Base-by-base conservation (phyloP, 2,113 vertebrate species). In the Trematomus loennbergii region DNA sequence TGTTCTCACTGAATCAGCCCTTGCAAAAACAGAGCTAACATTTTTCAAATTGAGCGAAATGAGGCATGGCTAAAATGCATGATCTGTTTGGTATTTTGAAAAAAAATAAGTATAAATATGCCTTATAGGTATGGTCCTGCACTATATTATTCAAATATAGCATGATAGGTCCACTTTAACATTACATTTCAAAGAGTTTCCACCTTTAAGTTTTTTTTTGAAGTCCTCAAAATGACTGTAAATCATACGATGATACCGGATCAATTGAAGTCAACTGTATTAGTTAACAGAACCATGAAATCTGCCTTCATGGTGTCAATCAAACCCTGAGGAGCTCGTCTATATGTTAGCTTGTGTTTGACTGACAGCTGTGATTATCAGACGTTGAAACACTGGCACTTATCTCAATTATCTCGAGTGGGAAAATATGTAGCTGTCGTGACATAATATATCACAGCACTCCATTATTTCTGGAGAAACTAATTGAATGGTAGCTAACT, bases 241-340 rank as follows among this genome's bases (percentile, higher is more conserved):
- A 75, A 62, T 61, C 72, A 40, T 72, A 18, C 50, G 57, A 20
- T n/a, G 15, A 64, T 57, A 43, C 17, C 75, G 15, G 22, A 43
- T 71, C 43, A 50, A 49, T 71, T 10, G 17, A 75, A 36, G 12
- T 50, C 55, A 59, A 50, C 53, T 54, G 25, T 10, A 0, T n/a
- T 8, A 18, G 17, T 29, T 25, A 46, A 60, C 1, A 45, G 48
- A 65, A 25, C 15, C 17, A 17, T 58, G 12, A 16, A 69, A 64
- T 69, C 29, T 59, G 52, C 15, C 54, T 40, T 49, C 4, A 25
- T 46, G 7, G 5, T 9, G 46, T 36, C 17, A 20, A 40, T 52
- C 10, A 45, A 11, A 29, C 20, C 20, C 49, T 43, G 13, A 13
- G 48, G n/a, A 55, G 50, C 20, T 5, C 8, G 12, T 45, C 20